Base-by-base conservation (phyloP, 2,113 vertebrate species). In the Arothron firmamentum region DNA sequence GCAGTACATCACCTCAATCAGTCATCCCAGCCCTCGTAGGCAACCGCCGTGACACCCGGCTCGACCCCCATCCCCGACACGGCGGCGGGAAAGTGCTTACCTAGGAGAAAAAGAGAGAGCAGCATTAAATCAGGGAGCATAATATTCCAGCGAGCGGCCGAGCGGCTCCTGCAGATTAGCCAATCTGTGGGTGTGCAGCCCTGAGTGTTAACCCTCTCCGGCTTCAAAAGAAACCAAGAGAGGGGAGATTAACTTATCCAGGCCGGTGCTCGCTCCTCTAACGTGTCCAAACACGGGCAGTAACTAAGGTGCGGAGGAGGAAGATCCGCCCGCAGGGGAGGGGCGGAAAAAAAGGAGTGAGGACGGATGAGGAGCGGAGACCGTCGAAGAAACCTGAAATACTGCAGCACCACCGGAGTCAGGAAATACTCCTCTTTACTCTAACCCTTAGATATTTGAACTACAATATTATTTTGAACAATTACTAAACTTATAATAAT, bases 1-100 rank as follows among this genome's bases (percentile, higher is more conserved):
- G 86, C 82, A 73, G 80, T 90, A 87, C 78, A 87, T 90, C 88
- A 89, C 89, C 88, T 90, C 87, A 87, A 89, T 91, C 88, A 87
- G 86, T 83, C 84, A 82, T 80, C 77, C 75, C 76, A 77, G 74
- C 64, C 82, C 69, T 87, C 67, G 60, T 67, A 79, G 81, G 83
- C 83, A 85, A 71, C 74, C 75, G 56, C 74, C 72, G 64, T 75
- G 65, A 76, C 59, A 52, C 62, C 72, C 70, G 53, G 61, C 78
- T 74, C 68, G 67, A 78, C 75, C 82, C 79, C 74, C 81, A 74
- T 78, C 72, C 77, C 71, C 56, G 41, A 68, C 65, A 76, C 71
- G 64, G 79, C 66, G 47, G 73, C 67, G 21, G 65, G 80, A 88
- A 91, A 89, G 83, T 89, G 91, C 91, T 92, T 91, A 90, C 91